Percentiles rank a stretch among this genome's conserved stretches.
Evolutionary conservation across 1,140 invertebrate species (phyloP).

Genomic region (Cephus cinctus): DNA sequence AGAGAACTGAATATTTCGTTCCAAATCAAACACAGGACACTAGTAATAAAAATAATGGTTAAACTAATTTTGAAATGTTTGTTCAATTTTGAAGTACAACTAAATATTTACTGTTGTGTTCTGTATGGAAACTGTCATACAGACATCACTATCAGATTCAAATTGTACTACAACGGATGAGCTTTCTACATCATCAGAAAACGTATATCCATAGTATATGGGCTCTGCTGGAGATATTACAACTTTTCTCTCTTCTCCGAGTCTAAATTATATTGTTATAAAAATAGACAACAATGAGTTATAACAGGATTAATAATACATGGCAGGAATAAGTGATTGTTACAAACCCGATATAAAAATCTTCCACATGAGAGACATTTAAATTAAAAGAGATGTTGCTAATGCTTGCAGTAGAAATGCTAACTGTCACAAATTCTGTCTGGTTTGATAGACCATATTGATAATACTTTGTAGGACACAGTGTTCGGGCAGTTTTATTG

Average conservation of each 20-base stretch:
- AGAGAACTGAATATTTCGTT: conserved; percentile 62
- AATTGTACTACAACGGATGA: conserved; percentile 59
- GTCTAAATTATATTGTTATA: conserved; percentile 18
- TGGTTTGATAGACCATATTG: conserved; percentile 15
- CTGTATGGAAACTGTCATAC: conserved; percentile 66
- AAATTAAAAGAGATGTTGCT: conserved; percentile 46
- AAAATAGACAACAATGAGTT: conserved; percentile 4
- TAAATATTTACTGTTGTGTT: conserved; percentile 55
- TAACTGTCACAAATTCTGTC: conserved; percentile 52
- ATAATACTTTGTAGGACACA: conserved; percentile 56
- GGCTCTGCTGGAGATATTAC: conserved; percentile 54
- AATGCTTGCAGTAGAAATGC: conserved; percentile 54
- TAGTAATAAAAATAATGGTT: conserved; percentile 34
- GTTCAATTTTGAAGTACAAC: conserved; percentile 1
- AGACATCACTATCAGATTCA: conserved; percentile 56
- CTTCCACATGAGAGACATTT: conserved; percentile 36
- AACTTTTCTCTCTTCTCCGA: conserved; percentile 23
- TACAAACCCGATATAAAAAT: conserved; percentile 54
- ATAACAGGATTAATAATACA: conserved; percentile 5
- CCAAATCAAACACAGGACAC: conserved; percentile 68
- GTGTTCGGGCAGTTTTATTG: conserved; percentile 53
- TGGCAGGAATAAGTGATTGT: background rate
- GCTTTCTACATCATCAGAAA: conserved; percentile 48
- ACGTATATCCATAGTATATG: conserved; percentile 60
- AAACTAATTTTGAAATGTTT: background rate